A percentile compares a stretch with the other conserved stretches of the same genome.
Evolutionary conservation across 2,888 invertebrate species (phyloP).

Genomic region (Uropetala carovei): DNA sequence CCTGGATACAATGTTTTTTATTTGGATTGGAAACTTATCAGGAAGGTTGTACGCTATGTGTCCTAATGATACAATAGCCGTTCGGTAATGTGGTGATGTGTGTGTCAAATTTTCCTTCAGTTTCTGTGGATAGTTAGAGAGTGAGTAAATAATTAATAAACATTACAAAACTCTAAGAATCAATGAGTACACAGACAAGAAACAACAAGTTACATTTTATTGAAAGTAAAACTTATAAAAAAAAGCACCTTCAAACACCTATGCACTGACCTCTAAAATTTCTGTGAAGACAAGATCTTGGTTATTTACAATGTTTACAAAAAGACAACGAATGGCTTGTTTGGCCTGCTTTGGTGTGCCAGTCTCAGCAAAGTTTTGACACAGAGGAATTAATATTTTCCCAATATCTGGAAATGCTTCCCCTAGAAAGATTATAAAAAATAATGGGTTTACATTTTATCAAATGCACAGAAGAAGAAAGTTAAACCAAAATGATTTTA

Average conservation of each 20-base stretch:
- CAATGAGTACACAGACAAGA: background rate
- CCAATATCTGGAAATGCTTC: constrained; percentile 86
- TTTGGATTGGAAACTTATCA: constrained; percentile 90
- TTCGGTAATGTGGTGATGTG: constrained; percentile 89
- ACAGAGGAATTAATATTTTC: constrained; percentile 88
- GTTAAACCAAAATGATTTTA: background rate
- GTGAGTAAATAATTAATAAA: background rate
- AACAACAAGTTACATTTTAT: background rate
- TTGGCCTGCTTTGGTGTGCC: constrained; percentile 98
- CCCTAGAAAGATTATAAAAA: constrained; percentile 74
- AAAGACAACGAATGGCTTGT: constrained; percentile 95
- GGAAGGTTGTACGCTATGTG: constrained; percentile 96
- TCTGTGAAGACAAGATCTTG: constrained; percentile 88
- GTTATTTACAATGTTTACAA: constrained; percentile 83
- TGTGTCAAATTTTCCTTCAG: constrained; percentile 86
- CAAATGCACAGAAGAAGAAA: background rate
- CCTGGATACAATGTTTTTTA: constrained; percentile 95
- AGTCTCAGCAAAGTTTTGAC: constrained; percentile 91
- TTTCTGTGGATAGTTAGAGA: constrained; percentile 73
- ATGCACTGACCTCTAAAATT: constrained; percentile 81
- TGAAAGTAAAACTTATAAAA: background rate
- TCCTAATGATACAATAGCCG: constrained; percentile 95
- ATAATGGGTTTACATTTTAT: background rate
- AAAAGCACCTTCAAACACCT: background rate
- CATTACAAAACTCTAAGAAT: background rate